Percentiles rank a stretch among this genome's conserved stretches.
Conservation (phyloP, 2,797 vertebrate species). For the Tapera naevia region DNA sequence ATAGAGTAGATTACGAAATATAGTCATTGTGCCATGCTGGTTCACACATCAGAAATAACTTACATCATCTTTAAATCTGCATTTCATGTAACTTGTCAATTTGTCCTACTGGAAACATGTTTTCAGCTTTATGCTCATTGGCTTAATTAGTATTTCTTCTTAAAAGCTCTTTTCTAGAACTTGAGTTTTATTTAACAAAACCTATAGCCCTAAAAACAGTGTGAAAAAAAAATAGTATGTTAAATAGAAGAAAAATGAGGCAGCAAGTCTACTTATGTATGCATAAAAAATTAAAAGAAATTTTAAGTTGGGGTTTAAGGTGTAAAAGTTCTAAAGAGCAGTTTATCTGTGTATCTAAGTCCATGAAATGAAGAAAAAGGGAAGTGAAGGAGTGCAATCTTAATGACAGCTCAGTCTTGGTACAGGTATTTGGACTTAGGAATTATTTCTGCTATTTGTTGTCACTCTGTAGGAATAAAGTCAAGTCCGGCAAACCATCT, state of each 20-base stretch:
- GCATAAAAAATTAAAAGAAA: not conserved
- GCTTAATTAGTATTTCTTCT: not conserved
- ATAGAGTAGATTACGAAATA: not conserved
- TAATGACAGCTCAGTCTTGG: not conserved
- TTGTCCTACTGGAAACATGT: not conserved
- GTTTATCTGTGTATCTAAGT: not conserved
- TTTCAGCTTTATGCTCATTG: not conserved
- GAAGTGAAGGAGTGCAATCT: not conserved
- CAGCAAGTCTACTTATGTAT: not conserved
- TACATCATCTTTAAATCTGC: not conserved
- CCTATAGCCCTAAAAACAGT: not conserved
- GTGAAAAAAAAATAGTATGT: not conserved
- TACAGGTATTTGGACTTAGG: not conserved
- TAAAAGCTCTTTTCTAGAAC: not conserved
- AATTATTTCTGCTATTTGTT: constrained; percentile 5
- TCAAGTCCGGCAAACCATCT: not conserved
- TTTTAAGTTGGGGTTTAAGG: not conserved
- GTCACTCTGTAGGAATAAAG: not conserved
- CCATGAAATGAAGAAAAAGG: not conserved
- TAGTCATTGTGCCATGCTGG: not conserved
- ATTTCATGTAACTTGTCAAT: not conserved
- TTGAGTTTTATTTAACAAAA: not conserved
- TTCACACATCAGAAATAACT: not conserved
- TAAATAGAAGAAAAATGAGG: not conserved
- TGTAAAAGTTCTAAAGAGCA: not conserved